Evolutionary conservation across 1,140 invertebrate genomes (phyloP).

Genomic region (Nymphalis io): DNA sequence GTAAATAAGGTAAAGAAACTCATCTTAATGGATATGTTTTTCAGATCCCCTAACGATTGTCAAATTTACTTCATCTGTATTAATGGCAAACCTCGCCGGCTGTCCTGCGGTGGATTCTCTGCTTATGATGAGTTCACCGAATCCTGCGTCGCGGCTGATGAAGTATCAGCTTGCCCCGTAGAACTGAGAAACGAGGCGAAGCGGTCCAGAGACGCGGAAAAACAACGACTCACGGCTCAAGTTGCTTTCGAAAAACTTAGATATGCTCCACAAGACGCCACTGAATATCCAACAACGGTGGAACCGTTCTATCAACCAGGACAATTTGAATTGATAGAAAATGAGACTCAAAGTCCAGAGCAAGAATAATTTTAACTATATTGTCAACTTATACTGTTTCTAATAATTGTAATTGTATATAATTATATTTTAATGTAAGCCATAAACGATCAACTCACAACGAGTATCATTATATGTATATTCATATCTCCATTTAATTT

Average conservation of each 20-base stretch:
- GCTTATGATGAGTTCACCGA: conserved; percentile 90
- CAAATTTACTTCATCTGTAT: conserved; percentile 92
- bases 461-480: too few species aligned
- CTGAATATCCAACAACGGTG: neutral
- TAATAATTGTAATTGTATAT: conserved; percentile 9
- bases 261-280: conserved; percentile 11
- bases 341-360: conserved; percentile 18
- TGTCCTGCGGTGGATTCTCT: conserved; percentile 88
- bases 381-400: neutral
- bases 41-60: conserved; percentile 84
- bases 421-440: neutral
- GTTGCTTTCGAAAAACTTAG: conserved; percentile 34
- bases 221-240: conserved; percentile 51
- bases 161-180: conserved; percentile 57
- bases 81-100: conserved; percentile 84
- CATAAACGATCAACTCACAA: conserved; percentile 5
- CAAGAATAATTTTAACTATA: neutral
- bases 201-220: conserved; percentile 52
- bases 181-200: conserved; percentile 57
- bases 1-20: too few species aligned
- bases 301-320: conserved; percentile 6
- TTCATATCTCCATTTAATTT: conserved; percentile 14
- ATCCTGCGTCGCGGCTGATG: conserved; percentile 83
- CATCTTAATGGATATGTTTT: conserved; percentile 23
- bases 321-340: conserved; percentile 7